Base-by-base conservation (phyloP, 1,140 invertebrate genomes). In the Arctopsyche grandis region DNA sequence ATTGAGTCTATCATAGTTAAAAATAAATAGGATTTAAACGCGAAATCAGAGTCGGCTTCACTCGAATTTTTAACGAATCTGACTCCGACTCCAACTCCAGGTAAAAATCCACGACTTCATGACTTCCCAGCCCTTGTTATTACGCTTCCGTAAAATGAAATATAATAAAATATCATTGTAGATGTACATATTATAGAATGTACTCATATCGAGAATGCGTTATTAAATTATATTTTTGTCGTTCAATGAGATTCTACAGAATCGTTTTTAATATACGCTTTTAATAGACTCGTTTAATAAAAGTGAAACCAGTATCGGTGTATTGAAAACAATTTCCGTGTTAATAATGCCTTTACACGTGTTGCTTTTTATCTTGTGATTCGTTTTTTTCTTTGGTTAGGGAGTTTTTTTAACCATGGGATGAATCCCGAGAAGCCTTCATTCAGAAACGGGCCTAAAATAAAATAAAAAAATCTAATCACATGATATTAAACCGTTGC, bases 381-480 rank as follows among this genome's bases (percentile, higher is more conserved):
- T 14, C 10, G 10, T 14, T 52, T 52, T 52, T 52, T 52, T n/a
- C n/a, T 52, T 14, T 52, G 48, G 10, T 38, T 38, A 38, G 29
- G 29, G 29, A 38, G 1, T 38, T 38, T 38, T 38, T 38, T 4
- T 38, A 38, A 29, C 24, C 52, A 43, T 29, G 56, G 56, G 52
- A 76, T 56, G 48, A 76, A 56, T 76, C 74, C 74, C 74, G 16
- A 76, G 74, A 76, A 76, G 74, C 74, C 56, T 63, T 66, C 78
- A 82, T 82, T 82, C 81, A 82, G 80, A 75, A 79, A 16, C 73
- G 19, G 58, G 78, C 43, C 38, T 70, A 60, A 78, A 82, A 80
- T 66, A 79, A 76, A 82, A 82, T 79, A 78, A 77, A 82, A 52
- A 82, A 80, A 82, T 58, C 75, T 80, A 79, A 82, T 82, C 78